These are phyloP conservation scores for Rhynchonycteris naso DNA, from an alignment of 2,797 vertebrate genomes.

Conservation along the genomic window DNA sequence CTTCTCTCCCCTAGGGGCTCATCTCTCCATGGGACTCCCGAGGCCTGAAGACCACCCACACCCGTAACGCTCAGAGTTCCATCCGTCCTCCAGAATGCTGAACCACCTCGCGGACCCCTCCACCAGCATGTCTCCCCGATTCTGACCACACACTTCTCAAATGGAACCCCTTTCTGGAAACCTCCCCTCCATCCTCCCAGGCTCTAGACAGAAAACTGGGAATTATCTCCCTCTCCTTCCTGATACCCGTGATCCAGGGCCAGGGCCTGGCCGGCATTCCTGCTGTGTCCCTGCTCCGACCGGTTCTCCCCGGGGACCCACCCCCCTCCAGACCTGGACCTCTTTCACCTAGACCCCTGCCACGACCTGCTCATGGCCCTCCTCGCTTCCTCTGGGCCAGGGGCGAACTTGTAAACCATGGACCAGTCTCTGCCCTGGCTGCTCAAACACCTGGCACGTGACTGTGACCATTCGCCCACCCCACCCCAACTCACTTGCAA, in stretches of 20 bases:
- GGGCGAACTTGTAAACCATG: background rate
- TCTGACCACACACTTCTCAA: background rate
- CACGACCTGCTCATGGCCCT: fast-evolving
- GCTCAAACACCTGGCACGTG: background rate
- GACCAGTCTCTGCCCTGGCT: background rate
- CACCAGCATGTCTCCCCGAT: background rate
- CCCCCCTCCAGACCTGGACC: background rate
- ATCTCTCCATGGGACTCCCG: background rate
- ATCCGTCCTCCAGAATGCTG: background rate
- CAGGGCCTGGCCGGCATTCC: background rate
- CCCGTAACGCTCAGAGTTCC: background rate
- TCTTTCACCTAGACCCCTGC: background rate
- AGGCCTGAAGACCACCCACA: background rate
- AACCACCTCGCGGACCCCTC: background rate
- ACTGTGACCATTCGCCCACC: background rate
- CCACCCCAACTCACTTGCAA: constrained; percentile 93
- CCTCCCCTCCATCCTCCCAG: background rate
- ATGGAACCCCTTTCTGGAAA: background rate
- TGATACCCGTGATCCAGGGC: background rate
- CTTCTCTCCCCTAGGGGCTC: background rate
- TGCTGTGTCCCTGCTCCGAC: background rate
- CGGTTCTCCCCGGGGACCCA: background rate
- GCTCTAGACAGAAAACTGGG: background rate
- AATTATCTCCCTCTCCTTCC: background rate
- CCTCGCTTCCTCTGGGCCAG: background rate